phyloP scores from a whole-genome alignment of 1,140 invertebrate genomes.

The Calephelis nemesis region DNA sequence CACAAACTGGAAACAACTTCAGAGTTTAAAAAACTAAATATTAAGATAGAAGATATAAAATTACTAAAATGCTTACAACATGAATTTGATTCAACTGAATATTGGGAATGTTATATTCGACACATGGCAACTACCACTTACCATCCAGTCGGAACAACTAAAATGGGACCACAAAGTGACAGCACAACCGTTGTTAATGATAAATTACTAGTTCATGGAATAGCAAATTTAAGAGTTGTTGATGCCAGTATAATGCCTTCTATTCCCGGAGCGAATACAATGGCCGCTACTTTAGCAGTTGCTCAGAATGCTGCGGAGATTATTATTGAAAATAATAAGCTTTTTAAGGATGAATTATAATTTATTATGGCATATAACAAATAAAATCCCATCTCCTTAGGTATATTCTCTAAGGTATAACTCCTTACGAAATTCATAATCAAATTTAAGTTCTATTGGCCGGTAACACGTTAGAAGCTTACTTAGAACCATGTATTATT shows the following conservation, averaged over 20 bases:
- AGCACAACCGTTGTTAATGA: constrained; percentile 83
- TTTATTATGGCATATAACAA: not conserved
- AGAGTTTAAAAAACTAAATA: constrained; percentile 58
- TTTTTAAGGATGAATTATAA: constrained; percentile 47
- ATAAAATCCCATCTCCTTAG: not conserved
- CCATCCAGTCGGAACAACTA: constrained; percentile 87
- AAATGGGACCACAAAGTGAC: constrained; percentile 86
- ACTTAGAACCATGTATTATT: too few species aligned
- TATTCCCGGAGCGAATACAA: constrained; percentile 87
- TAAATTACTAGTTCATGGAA: constrained; percentile 83
- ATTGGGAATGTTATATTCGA: constrained; percentile 83
- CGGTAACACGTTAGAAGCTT: too few species aligned
- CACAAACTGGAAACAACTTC: constrained; percentile 63
- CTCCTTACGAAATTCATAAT: too few species aligned
- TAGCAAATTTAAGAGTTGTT: constrained; percentile 85
- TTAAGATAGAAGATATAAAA: constrained; percentile 64
- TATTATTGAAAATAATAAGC: constrained; percentile 81
- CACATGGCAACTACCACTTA: constrained; percentile 83
- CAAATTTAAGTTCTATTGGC: too few species aligned
- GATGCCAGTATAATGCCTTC: constrained; percentile 91
- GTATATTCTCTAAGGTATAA: too few species aligned
- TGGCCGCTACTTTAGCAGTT: constrained; percentile 88
- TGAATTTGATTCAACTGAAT: constrained; percentile 77
- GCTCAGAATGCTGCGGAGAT: constrained; percentile 88
- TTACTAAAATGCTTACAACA: constrained; percentile 63